Percentiles rank a stretch among this genome's conserved stretches.
phyloP scores from a whole-genome alignment of 2,797 vertebrate species.

The Thamnophis elegans region DNA sequence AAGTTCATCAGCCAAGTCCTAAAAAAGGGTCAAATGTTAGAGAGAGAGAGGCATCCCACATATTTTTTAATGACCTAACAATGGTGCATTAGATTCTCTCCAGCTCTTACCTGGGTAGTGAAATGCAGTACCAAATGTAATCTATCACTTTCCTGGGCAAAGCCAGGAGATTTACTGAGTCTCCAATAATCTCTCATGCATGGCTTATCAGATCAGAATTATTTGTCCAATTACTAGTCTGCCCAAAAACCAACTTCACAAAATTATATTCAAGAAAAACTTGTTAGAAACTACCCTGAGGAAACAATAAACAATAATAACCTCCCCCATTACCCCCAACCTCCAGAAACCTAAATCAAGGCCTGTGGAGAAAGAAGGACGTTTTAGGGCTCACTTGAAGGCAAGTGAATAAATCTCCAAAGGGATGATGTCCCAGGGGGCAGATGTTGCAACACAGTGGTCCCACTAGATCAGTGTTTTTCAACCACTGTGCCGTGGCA shows the following conservation, averaged over 20 bases:
- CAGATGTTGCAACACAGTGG: background rate
- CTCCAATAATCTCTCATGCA: background rate
- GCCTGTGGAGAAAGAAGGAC: background rate
- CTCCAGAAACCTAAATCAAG: background rate
- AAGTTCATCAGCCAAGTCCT: constrained; percentile 93
- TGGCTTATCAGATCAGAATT: background rate
- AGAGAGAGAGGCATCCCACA: background rate
- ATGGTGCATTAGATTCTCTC: background rate
- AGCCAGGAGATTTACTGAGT: background rate
- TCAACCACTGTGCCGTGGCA: no score
- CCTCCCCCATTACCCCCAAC: background rate
- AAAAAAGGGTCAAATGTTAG: constrained; percentile 22
- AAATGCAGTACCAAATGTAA: background rate
- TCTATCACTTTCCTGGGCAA: background rate
- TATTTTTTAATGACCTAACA: background rate
- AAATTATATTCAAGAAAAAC: background rate
- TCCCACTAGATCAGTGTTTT: no score
- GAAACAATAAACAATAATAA: background rate
- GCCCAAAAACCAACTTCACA: background rate
- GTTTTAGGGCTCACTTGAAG: background rate
- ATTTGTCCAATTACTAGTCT: background rate
- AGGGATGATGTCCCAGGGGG: background rate
- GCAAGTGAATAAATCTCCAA: background rate
- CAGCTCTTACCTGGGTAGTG: background rate
- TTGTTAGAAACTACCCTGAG: background rate